Conservation (phyloP, 1,140 invertebrate genomes). For the Megalopta genalis region DNA sequence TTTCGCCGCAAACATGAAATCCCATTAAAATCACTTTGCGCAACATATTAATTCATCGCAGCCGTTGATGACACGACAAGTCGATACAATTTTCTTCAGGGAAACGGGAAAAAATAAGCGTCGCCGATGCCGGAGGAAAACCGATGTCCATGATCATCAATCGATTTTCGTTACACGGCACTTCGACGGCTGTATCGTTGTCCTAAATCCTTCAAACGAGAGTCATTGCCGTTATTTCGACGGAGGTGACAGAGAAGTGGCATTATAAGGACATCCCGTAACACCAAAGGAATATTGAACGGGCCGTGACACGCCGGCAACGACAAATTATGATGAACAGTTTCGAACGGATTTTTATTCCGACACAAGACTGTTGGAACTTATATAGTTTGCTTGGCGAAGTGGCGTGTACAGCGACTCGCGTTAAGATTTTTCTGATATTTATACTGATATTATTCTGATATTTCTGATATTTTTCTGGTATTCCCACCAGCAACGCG, state of each 20-base stretch:
- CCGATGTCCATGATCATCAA: constrained; percentile 6
- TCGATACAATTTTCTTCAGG: background rate
- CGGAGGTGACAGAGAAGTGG: constrained; percentile 16
- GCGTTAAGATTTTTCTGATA: too few species aligned
- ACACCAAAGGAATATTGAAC: constrained; percentile 10
- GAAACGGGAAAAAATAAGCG: background rate
- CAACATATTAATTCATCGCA: background rate
- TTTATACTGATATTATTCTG: too few species aligned
- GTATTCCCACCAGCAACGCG: too few species aligned
- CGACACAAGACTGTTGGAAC: too few species aligned
- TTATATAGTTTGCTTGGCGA: too few species aligned
- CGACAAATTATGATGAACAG: background rate
- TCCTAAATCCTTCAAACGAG: constrained; percentile 25
- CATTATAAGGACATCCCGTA: constrained; percentile 8
- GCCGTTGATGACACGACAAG: background rate
- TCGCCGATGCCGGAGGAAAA: background rate
- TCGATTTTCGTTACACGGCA: constrained; percentile 32
- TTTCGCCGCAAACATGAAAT: background rate
- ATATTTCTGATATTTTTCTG: too few species aligned
- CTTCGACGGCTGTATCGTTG: constrained; percentile 13
- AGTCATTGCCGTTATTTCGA: constrained; percentile 32
- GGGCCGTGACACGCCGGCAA: too few species aligned
- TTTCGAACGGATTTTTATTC: background rate
- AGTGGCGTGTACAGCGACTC: too few species aligned
- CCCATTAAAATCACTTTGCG: background rate